Evolutionary conservation across 2,888 invertebrate species (phyloP).

Genomic region (Chrysolina oricalcia): DNA sequence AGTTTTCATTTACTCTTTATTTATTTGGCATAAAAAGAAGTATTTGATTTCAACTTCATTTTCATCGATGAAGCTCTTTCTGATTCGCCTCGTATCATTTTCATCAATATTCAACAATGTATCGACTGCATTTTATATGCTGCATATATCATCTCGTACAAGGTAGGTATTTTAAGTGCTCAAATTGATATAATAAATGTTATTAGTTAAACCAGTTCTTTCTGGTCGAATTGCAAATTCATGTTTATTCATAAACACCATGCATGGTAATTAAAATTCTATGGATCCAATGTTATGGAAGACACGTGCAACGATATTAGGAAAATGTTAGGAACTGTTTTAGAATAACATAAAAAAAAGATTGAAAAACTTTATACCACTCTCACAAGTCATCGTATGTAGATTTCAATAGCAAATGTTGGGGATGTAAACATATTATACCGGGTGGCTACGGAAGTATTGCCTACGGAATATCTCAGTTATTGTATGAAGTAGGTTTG

Average conservation of each 20-base stretch:
- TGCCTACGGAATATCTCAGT: too few relatives aligned
- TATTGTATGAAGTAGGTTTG: too few relatives aligned
- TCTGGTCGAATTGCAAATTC: constrained; percentile 12
- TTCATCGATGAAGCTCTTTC: neutral
- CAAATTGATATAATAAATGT: constrained; percentile 54
- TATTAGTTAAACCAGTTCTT: constrained; percentile 31
- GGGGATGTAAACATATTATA: too few relatives aligned
- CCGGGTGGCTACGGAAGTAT: too few relatives aligned
- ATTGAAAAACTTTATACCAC: too few relatives aligned
- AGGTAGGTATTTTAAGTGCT: constrained; percentile 44
- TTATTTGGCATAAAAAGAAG: too few relatives aligned
- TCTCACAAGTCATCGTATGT: too few relatives aligned
- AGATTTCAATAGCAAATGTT: too few relatives aligned
- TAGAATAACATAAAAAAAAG: too few relatives aligned
- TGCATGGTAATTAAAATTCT: neutral
- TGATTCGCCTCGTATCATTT: constrained; percentile 47
- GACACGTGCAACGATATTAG: neutral
- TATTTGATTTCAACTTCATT: neutral
- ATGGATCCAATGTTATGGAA: neutral
- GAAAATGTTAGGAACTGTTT: too few relatives aligned
- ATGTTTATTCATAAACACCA: neutral
- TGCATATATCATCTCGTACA: constrained; percentile 57
- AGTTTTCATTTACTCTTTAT: too few relatives aligned
- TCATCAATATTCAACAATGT: constrained; percentile 66
- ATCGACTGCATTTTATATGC: constrained; percentile 59